A percentile compares a stretch with the other conserved stretches of the same genome.
These are phyloP conservation scores for Rhinichthys klamathensis DNA, from an alignment of 2,113 vertebrate species.

Conservation along the genomic window DNA sequence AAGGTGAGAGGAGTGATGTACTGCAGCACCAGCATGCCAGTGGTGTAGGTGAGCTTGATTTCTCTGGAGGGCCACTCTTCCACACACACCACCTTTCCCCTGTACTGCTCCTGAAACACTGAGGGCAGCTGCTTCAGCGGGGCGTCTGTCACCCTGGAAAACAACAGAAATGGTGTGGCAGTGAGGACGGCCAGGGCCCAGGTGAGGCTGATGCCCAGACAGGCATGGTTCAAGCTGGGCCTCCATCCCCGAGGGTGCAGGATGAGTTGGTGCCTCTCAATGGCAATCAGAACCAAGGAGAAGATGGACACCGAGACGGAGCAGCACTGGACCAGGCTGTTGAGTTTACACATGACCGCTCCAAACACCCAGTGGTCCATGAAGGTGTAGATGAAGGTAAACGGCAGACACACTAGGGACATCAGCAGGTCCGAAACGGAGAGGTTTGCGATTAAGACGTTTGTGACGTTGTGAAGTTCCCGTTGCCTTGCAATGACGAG, in stretches of 20 bases:
- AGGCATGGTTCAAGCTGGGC: slow-evolving; percentile 84
- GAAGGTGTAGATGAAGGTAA: slow-evolving; percentile 86
- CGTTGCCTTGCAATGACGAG: slow-evolving; percentile 84
- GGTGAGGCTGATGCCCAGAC: slow-evolving; percentile 80
- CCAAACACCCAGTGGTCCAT: slow-evolving; percentile 93
- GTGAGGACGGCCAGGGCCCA: slow-evolving; percentile 82
- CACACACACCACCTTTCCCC: slow-evolving; percentile 85
- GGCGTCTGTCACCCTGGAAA: slow-evolving; percentile 80
- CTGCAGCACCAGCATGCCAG: slow-evolving; percentile 83
- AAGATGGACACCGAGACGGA: slow-evolving; percentile 87
- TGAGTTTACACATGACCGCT: slow-evolving; percentile 86
- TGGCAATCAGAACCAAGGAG: slow-evolving; percentile 85
- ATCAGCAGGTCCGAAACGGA: slow-evolving; percentile 87
- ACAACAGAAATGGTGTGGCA: slow-evolving; percentile 83
- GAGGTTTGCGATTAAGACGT: slow-evolving; percentile 88
- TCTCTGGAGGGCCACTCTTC: slow-evolving; percentile 82
- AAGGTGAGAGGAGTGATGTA: slow-evolving; percentile 86
- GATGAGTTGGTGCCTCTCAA: slow-evolving; percentile 87
- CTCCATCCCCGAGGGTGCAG: slow-evolving; percentile 87
- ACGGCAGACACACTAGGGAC: slow-evolving; percentile 85
- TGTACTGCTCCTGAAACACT: slow-evolving; percentile 74
- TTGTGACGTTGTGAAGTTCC: slow-evolving; percentile 89
- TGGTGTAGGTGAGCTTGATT: slow-evolving; percentile 82
- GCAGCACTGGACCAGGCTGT: slow-evolving; percentile 84
- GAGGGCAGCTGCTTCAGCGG: slow-evolving; percentile 80